Evolutionary conservation across 2,113 vertebrate genomes (phyloP), one percentile per base, ranked within the genome.

Genomic region (Leptobrachium ailaonicum): DNA sequence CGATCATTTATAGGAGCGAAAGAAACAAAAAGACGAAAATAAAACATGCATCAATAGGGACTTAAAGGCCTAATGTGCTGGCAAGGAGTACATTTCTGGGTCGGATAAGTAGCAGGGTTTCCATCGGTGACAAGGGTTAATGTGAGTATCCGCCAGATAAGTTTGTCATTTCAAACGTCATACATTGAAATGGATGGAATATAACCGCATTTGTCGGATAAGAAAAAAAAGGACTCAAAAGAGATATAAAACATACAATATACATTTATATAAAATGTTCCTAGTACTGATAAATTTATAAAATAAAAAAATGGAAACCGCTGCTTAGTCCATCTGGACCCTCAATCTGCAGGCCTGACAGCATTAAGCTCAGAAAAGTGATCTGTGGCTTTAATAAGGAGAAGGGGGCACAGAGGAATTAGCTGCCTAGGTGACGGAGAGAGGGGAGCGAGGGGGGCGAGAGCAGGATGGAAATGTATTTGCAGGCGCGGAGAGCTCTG

Each of bases 361-460:
- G 90, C 89, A 86, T 90, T 92, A 92, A 92, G 88, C 92, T 91
- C 83, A 85, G 89, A 93, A 95, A 97, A 96, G 94, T 98, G 97
- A 99, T 98, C 95, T 97, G 97, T 96, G 95, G 94, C 94, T 98
- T 97, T 97, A 99, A 98, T 98, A 98, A 96, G 95, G 94, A 80
- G 94, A 92, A 91, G 88, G 88, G 94, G 95, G 93, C 96, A 96
- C 94, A 74, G 86, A 96, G 95, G 96, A 97, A 94, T 97, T 97
- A 96, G 96, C 96, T 97, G 96, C 93, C 92, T 93, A 95, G 92
- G 94, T 95, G 96, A 96, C 89, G 87, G 71, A 80, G 78, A 64
- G 90, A 90, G 87, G 87, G 90, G 85, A 84, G 90, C 91, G 90
- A 71, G 77, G 90, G 91, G 87, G 90, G 84, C 82, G 89, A 92